Conservation (phyloP, 2,888 invertebrate species). For the Pollenia labialis region DNA sequence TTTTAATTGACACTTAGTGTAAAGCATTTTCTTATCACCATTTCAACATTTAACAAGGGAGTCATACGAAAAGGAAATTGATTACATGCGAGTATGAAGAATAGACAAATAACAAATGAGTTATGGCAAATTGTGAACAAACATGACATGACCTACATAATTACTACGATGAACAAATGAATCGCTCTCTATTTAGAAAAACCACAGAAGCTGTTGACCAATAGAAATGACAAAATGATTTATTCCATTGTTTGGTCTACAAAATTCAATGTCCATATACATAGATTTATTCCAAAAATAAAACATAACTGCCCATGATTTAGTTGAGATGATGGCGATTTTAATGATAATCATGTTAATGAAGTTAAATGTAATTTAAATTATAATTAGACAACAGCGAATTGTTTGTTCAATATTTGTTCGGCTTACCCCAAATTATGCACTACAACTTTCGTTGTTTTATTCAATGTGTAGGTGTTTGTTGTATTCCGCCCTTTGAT, state of each 20-base stretch:
- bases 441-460: background rate
- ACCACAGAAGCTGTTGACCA: conserved; percentile 10
- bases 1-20: background rate
- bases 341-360: background rate
- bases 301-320: no score
- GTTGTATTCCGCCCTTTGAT: no score
- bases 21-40: background rate
- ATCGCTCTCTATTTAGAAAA: background rate
- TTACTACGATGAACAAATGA: background rate
- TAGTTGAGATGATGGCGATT: background rate
- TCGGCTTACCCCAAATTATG: background rate
- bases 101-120: conserved; percentile 4
- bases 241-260: conserved; percentile 18
- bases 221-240: conserved; percentile 35
- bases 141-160: background rate
- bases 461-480: no score
- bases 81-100: background rate
- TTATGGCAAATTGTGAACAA: background rate
- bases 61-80: background rate
- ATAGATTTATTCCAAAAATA: no score
- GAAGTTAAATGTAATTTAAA: background rate
- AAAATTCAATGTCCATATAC: background rate
- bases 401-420: conserved; percentile 1
- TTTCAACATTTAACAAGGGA: background rate
- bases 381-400: background rate